Evolutionary conservation across 2,797 vertebrate genomes (phyloP), one percentile per base, ranked within the genome.

Genomic region (Syndactyla subalaris): DNA sequence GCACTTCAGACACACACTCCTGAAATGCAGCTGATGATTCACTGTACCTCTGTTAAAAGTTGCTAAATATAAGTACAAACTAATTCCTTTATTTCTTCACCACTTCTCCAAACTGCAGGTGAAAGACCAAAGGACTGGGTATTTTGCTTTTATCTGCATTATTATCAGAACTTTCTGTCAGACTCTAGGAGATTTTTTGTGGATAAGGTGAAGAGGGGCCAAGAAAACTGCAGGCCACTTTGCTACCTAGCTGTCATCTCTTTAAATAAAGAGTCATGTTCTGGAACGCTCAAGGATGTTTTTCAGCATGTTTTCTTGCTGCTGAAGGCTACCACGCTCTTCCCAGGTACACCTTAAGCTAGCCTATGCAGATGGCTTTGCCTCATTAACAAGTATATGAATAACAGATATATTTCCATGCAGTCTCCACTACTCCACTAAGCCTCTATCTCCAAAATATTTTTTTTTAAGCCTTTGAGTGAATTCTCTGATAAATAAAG

Each of bases 21-120:
- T 93, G 80, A 95, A 91, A 72, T 92, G 66, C 46, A 68, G 51
- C 23, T 76, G 72, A 93, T 97, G 89, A 97, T 86, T 97, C 95
- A 94, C n/a, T 85, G 48, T 76, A 92, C 48, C 76, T 72, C 76
- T 84, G 65, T 59, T 94, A 83, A 85, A 80, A 96, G 75, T 19
- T 81, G 59, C 92, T 97, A 97, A 97, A 97, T 93, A 83, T 85
- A 96, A 80, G 46, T 58, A 83, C 54, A 83, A 87, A 34, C 45
- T 59, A 82, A 67, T 76, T 38, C 26, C 6, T 77, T 54, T 43
- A 22, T 81, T 94, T 95, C 41, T 82, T 89, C 59, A 85, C 16
- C 21, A 16, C 19, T 58, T 48, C 38, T 93, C 57, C 39, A 85
- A 93, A 75, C 16, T 63, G 38, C 16, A 82, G 67, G 22, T 71